Percentiles rank a stretch among this genome's conserved stretches.
Conservation (phyloP, 1,140 invertebrate genomes). For the Cylas formicarius region DNA sequence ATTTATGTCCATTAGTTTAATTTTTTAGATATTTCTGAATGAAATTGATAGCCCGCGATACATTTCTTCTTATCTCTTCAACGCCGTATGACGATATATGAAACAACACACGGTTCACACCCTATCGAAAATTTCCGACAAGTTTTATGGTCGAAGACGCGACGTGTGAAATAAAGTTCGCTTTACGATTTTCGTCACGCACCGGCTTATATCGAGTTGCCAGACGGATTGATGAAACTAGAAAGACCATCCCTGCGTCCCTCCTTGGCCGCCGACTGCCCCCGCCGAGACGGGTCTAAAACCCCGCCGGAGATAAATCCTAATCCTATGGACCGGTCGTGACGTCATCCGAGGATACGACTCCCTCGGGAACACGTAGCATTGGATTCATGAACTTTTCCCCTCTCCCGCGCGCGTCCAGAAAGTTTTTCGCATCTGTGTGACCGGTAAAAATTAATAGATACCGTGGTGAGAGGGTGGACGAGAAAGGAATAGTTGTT, state of each 20-base stretch:
- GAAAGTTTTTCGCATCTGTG: not conserved
- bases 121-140: too few relatives aligned
- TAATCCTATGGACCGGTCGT: constrained; percentile 27
- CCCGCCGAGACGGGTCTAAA: constrained; percentile 25
- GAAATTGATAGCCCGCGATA: constrained; percentile 1
- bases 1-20: not conserved
- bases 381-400: constrained; percentile 19
- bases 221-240: constrained; percentile 22
- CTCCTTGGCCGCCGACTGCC: not conserved
- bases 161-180: constrained; percentile 9
- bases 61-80: not conserved
- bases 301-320: constrained; percentile 34
- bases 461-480: constrained; percentile 2
- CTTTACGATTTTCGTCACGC: constrained; percentile 31
- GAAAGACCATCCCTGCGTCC: constrained; percentile 1
- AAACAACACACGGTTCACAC: not conserved
- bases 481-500: constrained; percentile 7
- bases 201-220: constrained; percentile 32
- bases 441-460: constrained; percentile 7
- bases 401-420: constrained; percentile 2
- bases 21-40: not conserved
- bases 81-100: not conserved
- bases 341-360: constrained; percentile 30
- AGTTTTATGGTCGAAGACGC: too few relatives aligned
- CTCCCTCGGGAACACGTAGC: constrained; percentile 18